Conservation (phyloP, 2,797 vertebrate genomes). For the Bovichtus diacanthus region DNA sequence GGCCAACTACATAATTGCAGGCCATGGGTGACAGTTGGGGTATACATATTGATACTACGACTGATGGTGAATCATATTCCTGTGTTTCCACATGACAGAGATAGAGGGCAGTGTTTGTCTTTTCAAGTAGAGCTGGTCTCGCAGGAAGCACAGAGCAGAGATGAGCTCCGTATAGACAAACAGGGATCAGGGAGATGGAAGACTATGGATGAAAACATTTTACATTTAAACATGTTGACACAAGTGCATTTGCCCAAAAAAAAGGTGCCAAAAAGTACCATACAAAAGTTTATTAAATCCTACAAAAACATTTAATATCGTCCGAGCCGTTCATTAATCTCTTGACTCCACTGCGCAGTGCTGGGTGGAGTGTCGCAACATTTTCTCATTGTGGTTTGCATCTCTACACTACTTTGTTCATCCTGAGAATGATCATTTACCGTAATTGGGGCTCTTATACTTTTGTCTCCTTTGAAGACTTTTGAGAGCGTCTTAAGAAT, state of each 20-base stretch:
- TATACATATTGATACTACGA: neutral
- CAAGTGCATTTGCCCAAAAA: neutral
- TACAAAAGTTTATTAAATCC: neutral
- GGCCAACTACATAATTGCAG: constrained; percentile 10
- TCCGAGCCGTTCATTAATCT: neutral
- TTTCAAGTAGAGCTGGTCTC: constrained; percentile 8
- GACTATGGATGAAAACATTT: neutral
- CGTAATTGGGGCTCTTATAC: constrained; percentile 63
- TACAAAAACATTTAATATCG: neutral
- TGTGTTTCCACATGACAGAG: constrained; percentile 50
- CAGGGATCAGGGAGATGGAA: neutral
- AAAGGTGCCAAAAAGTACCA: neutral
- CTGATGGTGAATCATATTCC: neutral
- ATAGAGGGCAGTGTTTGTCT: constrained; percentile 83
- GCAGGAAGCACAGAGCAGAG: neutral
- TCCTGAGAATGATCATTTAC: constrained; percentile 47
- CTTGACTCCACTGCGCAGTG: neutral
- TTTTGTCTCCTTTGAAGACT: constrained; percentile 67
- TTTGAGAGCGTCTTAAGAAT: constrained; percentile 67
- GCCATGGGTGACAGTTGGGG: neutral
- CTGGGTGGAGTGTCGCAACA: constrained; percentile 9
- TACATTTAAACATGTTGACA: no score
- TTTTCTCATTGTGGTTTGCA: constrained; percentile 29
- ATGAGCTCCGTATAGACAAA: neutral
- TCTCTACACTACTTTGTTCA: constrained; percentile 45